phyloP scores from a whole-genome alignment of 2,888 invertebrate species.

The Drosophila melanocephala region DNA sequence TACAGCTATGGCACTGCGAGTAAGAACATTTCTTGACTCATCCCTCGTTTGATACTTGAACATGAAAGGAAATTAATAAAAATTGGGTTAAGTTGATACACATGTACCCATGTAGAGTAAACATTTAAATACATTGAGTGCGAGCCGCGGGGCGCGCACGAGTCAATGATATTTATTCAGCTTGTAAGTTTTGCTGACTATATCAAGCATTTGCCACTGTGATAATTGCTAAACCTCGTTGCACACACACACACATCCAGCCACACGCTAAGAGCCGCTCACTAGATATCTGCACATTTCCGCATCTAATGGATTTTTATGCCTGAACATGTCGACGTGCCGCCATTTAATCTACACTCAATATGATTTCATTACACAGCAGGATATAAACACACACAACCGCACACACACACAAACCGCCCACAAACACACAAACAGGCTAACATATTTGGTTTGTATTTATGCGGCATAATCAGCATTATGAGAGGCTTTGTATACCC shows the following conservation, averaged over 20 bases:
- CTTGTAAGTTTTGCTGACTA: constrained; percentile 45
- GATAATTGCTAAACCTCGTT: constrained; percentile 67
- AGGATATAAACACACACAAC: constrained; percentile 43
- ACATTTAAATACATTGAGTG: constrained; percentile 2
- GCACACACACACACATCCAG: constrained; percentile 11
- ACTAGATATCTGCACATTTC: constrained; percentile 54
- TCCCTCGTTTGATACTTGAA: constrained; percentile 3
- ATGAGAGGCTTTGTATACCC: constrained; percentile 55
- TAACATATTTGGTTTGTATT: constrained; percentile 52
- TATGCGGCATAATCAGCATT: constrained; percentile 77
- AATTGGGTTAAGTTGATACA: constrained; percentile 67
- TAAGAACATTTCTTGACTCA: neutral
- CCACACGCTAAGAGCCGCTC: constrained; percentile 2
- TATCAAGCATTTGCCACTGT: constrained; percentile 67
- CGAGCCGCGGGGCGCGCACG: constrained; percentile 13
- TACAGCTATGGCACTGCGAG: constrained; percentile 8
- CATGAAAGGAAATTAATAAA: constrained; percentile 45
- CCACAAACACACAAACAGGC: neutral
- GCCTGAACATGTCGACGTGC: constrained; percentile 68
- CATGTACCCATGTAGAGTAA: constrained; percentile 3
- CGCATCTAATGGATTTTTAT: constrained; percentile 77
- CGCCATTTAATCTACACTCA: constrained; percentile 77
- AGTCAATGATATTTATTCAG: constrained; percentile 48
- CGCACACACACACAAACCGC: neutral
- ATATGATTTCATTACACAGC: constrained; percentile 76